Evolutionary conservation across 2,888 invertebrate species (phyloP), one percentile per base, ranked within the genome.

Genomic region (Drosophila quasianomalipes): DNA sequence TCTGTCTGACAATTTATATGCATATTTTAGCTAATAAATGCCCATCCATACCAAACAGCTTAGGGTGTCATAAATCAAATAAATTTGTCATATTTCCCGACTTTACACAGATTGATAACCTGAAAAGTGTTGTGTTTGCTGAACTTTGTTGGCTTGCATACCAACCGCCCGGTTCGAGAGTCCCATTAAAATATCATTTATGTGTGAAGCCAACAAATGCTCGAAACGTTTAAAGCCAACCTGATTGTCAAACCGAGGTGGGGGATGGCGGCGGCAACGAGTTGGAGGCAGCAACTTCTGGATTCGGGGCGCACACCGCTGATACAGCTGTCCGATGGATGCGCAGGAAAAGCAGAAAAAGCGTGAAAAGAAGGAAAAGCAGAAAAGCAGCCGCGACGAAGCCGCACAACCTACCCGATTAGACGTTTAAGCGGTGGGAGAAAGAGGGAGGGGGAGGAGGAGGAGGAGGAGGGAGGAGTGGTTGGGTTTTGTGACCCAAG

Each of bases 291-390:
- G 52, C 72, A 77, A 77, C 78, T 62, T 65, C n/a, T 64, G 16
- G 59, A 22, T n/a, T n/a, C 55, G 26, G 6, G 30, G n/a, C 35
- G 57, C 22, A 47, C 39, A 44, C 69, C 59, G 78, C 64, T 81
- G 81, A 81, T n/a, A n/a, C 81, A 81, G 76, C 73, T 66, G 73
- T 41, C 58, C 80, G 79, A 79, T 79, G 81, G 70, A 79, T 79
- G 79, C 73, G 47, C 26, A 47, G 47, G 47, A 26, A 47, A 26
- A 26, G 16, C 47, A 47, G 26, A 26, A 26, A 47, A 26, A 26
- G 16, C 47, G 26, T 47, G 26, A 47, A 47, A 41, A 41, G 41
- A 10, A 10, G 72, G 58, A 41, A 66, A 47, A 55, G 72, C 41
- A 59, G 61, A 65, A 49, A 57, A 28, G 35, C 37, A 19, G 63